phyloP scores from a whole-genome alignment of 2,113 vertebrate genomes.

The Cygnus buccinator region DNA sequence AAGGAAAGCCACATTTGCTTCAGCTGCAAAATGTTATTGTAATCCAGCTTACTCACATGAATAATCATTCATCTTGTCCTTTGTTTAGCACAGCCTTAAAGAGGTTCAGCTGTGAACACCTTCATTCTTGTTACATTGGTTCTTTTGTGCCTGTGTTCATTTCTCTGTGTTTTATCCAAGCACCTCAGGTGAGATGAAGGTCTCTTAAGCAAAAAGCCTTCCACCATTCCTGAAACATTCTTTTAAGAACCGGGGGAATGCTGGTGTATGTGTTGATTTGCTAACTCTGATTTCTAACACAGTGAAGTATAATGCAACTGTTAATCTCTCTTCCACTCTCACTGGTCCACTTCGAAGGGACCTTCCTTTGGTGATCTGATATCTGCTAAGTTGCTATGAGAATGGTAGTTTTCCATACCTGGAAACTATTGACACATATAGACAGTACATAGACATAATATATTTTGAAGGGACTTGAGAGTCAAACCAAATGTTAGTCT shows the following conservation, averaged over 20 bases:
- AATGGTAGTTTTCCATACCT: neutral
- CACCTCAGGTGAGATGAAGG: neutral
- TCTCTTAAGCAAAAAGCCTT: neutral
- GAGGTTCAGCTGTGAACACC: neutral
- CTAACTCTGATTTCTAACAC: neutral
- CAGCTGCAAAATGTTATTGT: neutral
- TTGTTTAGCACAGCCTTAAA: neutral
- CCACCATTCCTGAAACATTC: neutral
- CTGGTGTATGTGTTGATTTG: neutral
- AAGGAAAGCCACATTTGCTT: neutral
- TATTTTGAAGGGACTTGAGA: neutral
- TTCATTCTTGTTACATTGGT: neutral
- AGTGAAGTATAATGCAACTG: neutral
- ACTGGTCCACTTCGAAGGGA: neutral
- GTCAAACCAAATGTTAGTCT: neutral
- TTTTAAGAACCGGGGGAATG: neutral
- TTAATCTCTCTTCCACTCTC: neutral
- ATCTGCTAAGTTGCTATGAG: neutral
- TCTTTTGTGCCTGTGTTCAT: neutral
- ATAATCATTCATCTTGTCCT: neutral
- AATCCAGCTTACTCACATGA: neutral
- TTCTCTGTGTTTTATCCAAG: neutral
- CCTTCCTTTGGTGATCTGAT: neutral
- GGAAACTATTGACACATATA: rapidly evolving
- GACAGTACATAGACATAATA: neutral